These are phyloP conservation scores for Telmatherina bonti DNA, from an alignment of 2,797 vertebrate genomes.

Conservation along the genomic window DNA sequence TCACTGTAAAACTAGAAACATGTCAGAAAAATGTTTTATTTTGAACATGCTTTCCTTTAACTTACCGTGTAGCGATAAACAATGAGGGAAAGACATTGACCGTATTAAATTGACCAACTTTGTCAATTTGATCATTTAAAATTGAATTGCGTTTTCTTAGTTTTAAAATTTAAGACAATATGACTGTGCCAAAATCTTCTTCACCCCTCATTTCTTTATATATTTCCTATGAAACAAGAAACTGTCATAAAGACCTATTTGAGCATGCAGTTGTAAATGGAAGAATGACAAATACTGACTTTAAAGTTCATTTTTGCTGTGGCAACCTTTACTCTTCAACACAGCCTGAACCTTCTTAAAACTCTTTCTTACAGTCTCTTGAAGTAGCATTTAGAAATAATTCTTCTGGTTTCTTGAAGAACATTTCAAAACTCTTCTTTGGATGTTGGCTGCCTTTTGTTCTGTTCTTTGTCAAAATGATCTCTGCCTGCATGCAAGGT, in stretches of 20 bases:
- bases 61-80: not conserved
- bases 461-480: too few species aligned
- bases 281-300: not conserved
- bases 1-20: not conserved
- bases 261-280: not conserved
- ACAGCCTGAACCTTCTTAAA: not conserved
- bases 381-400: not conserved
- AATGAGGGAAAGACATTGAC: too few species aligned
- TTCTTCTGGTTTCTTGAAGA: not conserved
- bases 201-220: too few species aligned
- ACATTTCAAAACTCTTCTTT: not conserved
- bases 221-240: not conserved
- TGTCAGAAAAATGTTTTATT: not conserved
- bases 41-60: not conserved
- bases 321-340: not conserved
- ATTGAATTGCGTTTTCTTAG: not conserved
- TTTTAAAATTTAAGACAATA: too few species aligned
- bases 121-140: too few species aligned
- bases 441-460: too few species aligned
- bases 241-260: not conserved
- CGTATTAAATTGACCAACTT: too few species aligned
- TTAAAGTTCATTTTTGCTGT: not conserved
- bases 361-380: not conserved
- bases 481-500: not conserved
- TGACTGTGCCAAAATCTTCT: too few species aligned